Evolutionary conservation across 2,888 invertebrate species (phyloP).

Genomic region (Eupeodes luniger): DNA sequence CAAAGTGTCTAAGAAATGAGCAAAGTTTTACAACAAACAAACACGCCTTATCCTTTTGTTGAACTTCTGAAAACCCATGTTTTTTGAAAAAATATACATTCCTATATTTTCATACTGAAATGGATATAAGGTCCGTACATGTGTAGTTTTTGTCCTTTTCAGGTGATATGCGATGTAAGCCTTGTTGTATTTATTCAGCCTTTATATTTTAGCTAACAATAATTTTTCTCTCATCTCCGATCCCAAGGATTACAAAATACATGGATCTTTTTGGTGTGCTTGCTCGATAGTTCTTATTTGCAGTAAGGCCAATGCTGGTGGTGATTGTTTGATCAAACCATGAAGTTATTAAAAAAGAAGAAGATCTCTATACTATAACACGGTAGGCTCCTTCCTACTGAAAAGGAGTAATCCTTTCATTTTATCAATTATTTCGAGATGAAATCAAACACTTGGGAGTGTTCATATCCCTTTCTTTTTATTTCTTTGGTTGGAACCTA

Average conservation of each 20-base stretch:
- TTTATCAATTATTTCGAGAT: conserved; percentile 67
- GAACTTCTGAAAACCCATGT: background rate
- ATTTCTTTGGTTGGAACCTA: background rate
- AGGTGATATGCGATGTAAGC: conserved; percentile 65
- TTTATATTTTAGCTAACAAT: conserved; percentile 60
- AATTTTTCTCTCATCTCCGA: conserved; percentile 10
- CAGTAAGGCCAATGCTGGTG: conserved; percentile 50
- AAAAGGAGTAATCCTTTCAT: conserved; percentile 62
- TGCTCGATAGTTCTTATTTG: conserved; percentile 40
- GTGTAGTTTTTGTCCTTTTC: conserved; percentile 63
- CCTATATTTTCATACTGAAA: conserved; percentile 14
- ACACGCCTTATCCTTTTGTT: conserved; percentile 72
- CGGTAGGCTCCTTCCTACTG: conserved; percentile 50
- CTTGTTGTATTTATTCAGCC: conserved; percentile 66
- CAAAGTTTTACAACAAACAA: conserved; percentile 76
- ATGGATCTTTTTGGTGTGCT: conserved; percentile 22
- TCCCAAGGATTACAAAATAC: conserved; percentile 52
- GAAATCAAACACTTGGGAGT: conserved; percentile 72
- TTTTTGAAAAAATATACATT: conserved; percentile 21
- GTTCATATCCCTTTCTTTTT: conserved; percentile 49
- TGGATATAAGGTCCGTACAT: conserved; percentile 45
- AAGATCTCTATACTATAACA: background rate
- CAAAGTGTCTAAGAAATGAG: conserved; percentile 57
- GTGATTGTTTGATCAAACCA: conserved; percentile 61
- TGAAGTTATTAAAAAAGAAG: conserved; percentile 44